A percentile compares a stretch with the other conserved stretches of the same genome.
These are phyloP conservation scores for Psammodynastes pulverulentus DNA, from an alignment of 2,113 vertebrate genomes.

Conservation along the genomic window DNA sequence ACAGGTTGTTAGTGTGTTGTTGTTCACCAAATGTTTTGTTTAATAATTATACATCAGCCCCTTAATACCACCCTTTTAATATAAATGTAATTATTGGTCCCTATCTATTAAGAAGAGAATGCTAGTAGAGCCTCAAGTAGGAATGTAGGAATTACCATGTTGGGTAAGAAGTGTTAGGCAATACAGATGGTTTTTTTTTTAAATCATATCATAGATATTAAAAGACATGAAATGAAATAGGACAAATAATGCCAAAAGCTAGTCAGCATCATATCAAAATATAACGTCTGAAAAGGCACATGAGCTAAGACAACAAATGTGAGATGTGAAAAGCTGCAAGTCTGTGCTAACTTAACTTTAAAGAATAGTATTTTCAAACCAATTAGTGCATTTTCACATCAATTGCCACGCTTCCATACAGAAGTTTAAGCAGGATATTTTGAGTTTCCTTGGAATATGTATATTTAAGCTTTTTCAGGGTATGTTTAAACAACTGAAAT, in stretches of 20 bases:
- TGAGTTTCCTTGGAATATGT: background rate
- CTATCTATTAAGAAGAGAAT: background rate
- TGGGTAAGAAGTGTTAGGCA: background rate
- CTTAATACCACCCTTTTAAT: background rate
- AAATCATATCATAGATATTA: background rate
- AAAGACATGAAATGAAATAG: background rate
- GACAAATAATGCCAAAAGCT: background rate
- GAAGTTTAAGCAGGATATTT: background rate
- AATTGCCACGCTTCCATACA: background rate
- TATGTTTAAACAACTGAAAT: background rate
- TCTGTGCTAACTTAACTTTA: background rate
- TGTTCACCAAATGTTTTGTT: background rate
- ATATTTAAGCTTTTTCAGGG: background rate
- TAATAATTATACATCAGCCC: background rate
- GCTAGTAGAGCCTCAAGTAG: background rate
- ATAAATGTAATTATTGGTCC: background rate
- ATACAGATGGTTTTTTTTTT: background rate
- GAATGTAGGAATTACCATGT: background rate
- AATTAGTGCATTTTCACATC: background rate
- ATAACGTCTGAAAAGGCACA: background rate
- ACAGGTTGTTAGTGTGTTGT: background rate
- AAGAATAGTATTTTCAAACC: background rate
- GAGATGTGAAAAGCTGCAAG: background rate
- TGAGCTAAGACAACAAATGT: background rate
- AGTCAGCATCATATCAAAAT: background rate